Conservation (phyloP, 1,140 invertebrate species). For the Phymastichus coffea region DNA sequence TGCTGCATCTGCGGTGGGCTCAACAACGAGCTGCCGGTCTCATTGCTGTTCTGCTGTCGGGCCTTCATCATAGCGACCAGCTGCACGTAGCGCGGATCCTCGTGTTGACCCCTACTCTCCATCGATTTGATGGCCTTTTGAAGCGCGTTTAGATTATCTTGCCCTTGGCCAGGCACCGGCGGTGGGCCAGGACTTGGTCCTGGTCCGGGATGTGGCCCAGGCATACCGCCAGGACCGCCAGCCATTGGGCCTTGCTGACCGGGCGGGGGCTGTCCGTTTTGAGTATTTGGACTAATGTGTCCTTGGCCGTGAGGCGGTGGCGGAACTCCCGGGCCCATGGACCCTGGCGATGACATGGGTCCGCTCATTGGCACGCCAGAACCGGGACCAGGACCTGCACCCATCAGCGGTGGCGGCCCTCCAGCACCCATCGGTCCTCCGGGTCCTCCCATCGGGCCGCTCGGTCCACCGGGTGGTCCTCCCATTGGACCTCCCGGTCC, state of each 20-base stretch:
- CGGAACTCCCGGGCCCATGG: constrained; percentile 21
- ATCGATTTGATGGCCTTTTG: constrained; percentile 87
- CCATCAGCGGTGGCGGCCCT: constrained; percentile 12
- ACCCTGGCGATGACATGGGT: neutral
- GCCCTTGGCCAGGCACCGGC: constrained; percentile 42
- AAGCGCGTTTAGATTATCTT: constrained; percentile 79
- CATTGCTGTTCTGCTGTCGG: constrained; percentile 66
- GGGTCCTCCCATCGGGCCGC: constrained; percentile 1
- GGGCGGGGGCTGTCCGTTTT: neutral
- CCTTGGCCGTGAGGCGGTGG: constrained; percentile 34
- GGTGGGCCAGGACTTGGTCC: constrained; percentile 39
- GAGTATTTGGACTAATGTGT: constrained; percentile 33
- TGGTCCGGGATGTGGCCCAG: constrained; percentile 39
- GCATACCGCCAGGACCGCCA: constrained; percentile 25
- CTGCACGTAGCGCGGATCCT: constrained; percentile 88
- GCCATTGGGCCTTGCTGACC: neutral
- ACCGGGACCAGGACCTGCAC: constrained; percentile 20
- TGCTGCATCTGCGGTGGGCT: constrained; percentile 77
- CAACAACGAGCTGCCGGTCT: constrained; percentile 60
- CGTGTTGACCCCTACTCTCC: constrained; percentile 92
- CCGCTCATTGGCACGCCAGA: constrained; percentile 1
- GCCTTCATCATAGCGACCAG: constrained; percentile 80
- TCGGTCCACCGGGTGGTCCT: neutral
- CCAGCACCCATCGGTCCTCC: constrained; percentile 26
- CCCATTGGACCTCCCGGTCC: constrained; percentile 23